Conservation (phyloP, 2,113 vertebrate genomes). For the Romanogobio albipinnatus region DNA sequence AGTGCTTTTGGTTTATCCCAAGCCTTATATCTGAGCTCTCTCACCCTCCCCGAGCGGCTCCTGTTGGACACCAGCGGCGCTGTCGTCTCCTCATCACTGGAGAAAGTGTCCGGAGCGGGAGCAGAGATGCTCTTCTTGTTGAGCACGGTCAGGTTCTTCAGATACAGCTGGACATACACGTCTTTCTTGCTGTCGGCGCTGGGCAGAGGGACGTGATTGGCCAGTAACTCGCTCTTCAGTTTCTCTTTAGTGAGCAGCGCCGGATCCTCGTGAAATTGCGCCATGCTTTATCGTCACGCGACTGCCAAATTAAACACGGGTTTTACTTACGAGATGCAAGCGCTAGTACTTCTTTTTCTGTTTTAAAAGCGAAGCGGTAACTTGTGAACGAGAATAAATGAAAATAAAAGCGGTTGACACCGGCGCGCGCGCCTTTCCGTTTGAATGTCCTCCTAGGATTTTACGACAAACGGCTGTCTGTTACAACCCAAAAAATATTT, state of each 20-base stretch:
- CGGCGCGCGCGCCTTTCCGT: conserved; percentile 45
- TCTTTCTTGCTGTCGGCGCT: conserved; percentile 93
- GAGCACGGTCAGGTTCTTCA: conserved; percentile 86
- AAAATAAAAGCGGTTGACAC: conserved; percentile 22
- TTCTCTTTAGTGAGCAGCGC: conserved; percentile 93
- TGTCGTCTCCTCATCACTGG: conserved; percentile 90
- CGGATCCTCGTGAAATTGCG: conserved; percentile 90
- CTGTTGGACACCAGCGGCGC: conserved; percentile 77
- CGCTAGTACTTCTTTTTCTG: too few relatives aligned
- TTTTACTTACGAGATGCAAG: not conserved
- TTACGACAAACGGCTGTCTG: conserved; percentile 30
- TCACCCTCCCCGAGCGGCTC: conserved; percentile 77
- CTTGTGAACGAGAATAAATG: not conserved
- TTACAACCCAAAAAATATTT: not conserved
- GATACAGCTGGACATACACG: conserved; percentile 95
- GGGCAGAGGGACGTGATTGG: conserved; percentile 90
- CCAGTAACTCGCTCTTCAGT: conserved; percentile 91
- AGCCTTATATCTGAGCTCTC: conserved; percentile 11
- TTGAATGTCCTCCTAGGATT: conserved; percentile 47
- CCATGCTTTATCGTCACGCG: conserved; percentile 74
- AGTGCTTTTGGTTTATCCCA: not conserved
- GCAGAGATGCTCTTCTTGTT: conserved; percentile 77
- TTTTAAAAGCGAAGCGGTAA: not conserved
- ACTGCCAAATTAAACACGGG: not conserved
- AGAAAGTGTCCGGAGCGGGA: conserved; percentile 80